Evolutionary conservation across 2,888 invertebrate species (phyloP), one percentile per base, ranked within the genome.

Genomic region (Dasysyrphus albostriatus): DNA sequence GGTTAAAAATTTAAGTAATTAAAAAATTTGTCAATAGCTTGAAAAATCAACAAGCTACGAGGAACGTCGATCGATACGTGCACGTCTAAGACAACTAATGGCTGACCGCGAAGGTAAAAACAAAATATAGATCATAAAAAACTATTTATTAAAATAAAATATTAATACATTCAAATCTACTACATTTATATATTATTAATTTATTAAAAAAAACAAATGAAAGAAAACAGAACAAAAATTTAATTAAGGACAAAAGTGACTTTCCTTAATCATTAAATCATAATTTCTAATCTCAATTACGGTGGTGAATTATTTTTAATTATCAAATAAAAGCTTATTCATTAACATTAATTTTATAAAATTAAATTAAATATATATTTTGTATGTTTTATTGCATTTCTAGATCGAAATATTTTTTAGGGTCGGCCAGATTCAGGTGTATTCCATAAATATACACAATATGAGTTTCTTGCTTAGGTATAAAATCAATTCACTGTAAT

Each of bases 31-130:
- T 63, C 49, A 83, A 73, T 93, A 97, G 97, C 94, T 98, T 94
- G 96, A 97, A 93, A 95, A 95, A 93, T 95, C 96, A 92, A 95
- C 95, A 89, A 96, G 96, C 92, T 97, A 97, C 96, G 97, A 97
- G 93, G 96, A 96, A 93, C 95, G 97, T 91, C 95, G 97, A 91
- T 95, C 95, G 90, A 95, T 98, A 91, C 94, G 97, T 92, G 95
- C 95, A 90, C 95, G 97, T 93, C 94, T 98, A 91, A 95, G 96
- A 90, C 95, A 96, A 93, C 95, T 98, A 91, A 96, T 97, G 95
- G 97, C 97, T 90, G 96, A 96, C 94, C 96, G 96, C 93, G 96
- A 96, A 96, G 97, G 97, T 97, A 94, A 90, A n/a, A 61, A 12
- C 7, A 39, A 39, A 16, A 14, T 34, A 24, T 9, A 24, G 58